Conservation (phyloP, 2,113 vertebrate species). For the Elgaria multicarinata region DNA sequence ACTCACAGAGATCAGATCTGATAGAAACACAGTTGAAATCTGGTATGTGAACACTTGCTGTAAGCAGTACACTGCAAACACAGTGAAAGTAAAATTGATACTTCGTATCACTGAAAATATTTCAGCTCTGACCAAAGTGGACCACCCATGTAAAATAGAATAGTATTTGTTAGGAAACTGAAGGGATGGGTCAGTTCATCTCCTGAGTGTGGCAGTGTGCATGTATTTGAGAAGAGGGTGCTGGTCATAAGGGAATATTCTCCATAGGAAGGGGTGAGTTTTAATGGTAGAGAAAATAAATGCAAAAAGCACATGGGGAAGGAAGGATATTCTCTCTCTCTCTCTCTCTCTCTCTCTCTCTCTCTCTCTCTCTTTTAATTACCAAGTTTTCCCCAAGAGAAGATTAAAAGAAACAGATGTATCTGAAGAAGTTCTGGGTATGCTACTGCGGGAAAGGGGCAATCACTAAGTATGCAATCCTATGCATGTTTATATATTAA, state of each 20-base stretch:
- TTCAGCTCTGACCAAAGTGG: neutral
- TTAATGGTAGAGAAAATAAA: neutral
- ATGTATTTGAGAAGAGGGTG: neutral
- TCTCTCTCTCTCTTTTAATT: neutral
- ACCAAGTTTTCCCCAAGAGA: neutral
- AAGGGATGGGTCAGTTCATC: neutral
- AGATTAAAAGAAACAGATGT: neutral
- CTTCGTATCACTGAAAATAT: neutral
- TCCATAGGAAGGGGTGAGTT: too few relatives aligned
- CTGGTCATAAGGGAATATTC: neutral
- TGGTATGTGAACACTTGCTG: neutral
- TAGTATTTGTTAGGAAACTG: neutral
- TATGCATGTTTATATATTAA: too few relatives aligned
- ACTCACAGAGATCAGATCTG: constrained; percentile 6
- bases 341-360: neutral
- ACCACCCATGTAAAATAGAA: neutral
- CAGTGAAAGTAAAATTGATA: neutral
- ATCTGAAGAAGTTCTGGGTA: neutral
- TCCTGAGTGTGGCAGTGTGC: neutral
- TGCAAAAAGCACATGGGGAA: neutral
- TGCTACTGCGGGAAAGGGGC: neutral
- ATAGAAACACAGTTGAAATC: constrained; percentile 35
- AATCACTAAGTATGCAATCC: neutral
- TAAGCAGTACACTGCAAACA: neutral
- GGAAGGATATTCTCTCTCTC: neutral